Percentiles rank a stretch among this genome's conserved stretches.
These are phyloP conservation scores for Myotis myotis DNA, from an alignment of 2,797 vertebrate species.

Conservation along the genomic window DNA sequence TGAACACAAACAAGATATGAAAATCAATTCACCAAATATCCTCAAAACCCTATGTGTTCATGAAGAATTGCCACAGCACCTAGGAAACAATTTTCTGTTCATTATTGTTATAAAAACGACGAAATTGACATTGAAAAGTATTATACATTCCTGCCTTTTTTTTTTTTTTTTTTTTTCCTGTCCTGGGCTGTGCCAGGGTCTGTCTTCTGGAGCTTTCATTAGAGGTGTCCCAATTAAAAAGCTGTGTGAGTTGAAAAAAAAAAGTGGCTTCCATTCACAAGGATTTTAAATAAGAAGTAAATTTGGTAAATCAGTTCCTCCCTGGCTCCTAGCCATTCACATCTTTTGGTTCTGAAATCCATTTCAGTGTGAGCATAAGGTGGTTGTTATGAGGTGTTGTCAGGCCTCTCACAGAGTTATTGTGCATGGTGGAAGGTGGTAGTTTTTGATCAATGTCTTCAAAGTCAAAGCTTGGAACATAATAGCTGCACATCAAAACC, in stretches of 20 bases:
- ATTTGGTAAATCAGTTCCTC: constrained; percentile 70
- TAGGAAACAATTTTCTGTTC: constrained; percentile 18
- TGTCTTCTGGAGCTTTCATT: constrained; percentile 53
- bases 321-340: constrained; percentile 71
- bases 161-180: background rate
- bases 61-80: background rate
- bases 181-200: background rate
- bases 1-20: background rate
- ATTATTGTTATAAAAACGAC: constrained; percentile 35
- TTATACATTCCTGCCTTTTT: constrained; percentile 16
- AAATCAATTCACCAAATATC: constrained; percentile 6
- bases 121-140: constrained; percentile 36
- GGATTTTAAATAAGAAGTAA: constrained; percentile 71
- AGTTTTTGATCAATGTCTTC: constrained; percentile 82
- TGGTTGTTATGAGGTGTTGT: constrained; percentile 78
- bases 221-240: constrained; percentile 79
- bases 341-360: constrained; percentile 77
- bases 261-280: constrained; percentile 72
- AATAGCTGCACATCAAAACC: constrained; percentile 81
- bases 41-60: background rate
- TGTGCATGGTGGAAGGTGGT: constrained; percentile 74
- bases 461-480: constrained; percentile 80
- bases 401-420: constrained; percentile 74
- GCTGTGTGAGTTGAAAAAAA: constrained; percentile 2
- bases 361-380: constrained; percentile 77